phyloP scores from a whole-genome alignment of 2,113 vertebrate genomes.

The Eolophus roseicapilla region DNA sequence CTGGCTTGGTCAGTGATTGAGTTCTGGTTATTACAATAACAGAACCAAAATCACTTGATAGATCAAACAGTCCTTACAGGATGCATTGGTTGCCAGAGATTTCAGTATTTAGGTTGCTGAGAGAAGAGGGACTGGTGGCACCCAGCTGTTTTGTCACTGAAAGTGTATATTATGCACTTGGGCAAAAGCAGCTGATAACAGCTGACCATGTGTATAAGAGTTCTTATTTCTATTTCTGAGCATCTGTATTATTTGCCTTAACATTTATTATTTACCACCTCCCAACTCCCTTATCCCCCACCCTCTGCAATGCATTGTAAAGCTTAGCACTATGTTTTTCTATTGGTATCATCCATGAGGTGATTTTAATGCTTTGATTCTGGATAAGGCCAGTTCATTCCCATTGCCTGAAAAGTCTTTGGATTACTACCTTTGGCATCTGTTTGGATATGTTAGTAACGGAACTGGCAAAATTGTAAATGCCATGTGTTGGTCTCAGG shows the following conservation, averaged over 20 bases:
- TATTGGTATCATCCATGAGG: not conserved
- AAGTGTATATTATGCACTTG: not conserved
- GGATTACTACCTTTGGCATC: slow-evolving; percentile 19
- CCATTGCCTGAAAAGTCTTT: not conserved
- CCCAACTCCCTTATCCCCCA: not conserved
- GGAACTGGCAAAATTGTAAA: slow-evolving; percentile 40
- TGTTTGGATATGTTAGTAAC: not conserved
- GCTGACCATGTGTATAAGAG: not conserved
- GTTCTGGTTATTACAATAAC: not conserved
- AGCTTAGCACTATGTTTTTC: not conserved
- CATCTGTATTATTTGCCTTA: slow-evolving; percentile 7
- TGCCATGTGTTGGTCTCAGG: slow-evolving; percentile 11
- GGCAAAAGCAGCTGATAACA: not conserved
- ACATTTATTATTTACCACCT: not conserved
- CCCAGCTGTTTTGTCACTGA: not conserved
- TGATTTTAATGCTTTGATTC: slow-evolving; percentile 17
- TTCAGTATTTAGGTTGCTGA: not conserved
- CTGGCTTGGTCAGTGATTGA: not conserved
- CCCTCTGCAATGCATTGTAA: not conserved
- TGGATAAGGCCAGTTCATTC: slow-evolving; percentile 10
- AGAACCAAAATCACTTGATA: not conserved
- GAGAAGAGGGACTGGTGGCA: not conserved
- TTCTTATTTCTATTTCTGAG: not conserved
- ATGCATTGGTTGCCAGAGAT: not conserved
- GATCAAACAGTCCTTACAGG: not conserved